Percentiles rank a stretch among this genome's conserved stretches.
Evolutionary conservation across 2,888 invertebrate genomes (phyloP).

Genomic region (Trissoscelio sp.): DNA sequence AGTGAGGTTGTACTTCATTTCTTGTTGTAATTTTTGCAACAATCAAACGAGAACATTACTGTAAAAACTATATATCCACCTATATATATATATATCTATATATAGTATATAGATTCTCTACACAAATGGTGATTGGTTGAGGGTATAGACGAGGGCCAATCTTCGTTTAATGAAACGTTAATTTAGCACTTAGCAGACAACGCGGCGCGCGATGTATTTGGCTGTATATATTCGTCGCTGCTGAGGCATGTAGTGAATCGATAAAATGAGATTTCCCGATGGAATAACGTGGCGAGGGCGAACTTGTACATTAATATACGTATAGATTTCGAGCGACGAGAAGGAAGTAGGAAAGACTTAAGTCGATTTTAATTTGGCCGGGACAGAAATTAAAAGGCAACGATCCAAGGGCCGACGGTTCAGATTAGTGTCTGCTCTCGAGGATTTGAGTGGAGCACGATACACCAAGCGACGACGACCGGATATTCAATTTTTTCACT

Average conservation of each 20-base stretch:
- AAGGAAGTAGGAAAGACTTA: constrained; percentile 68
- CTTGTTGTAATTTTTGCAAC: too few relatives aligned
- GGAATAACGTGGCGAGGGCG: constrained; percentile 59
- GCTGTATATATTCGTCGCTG: constrained; percentile 28
- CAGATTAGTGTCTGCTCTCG: constrained; percentile 68
- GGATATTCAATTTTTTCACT: constrained; percentile 72
- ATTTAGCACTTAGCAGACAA: constrained; percentile 63
- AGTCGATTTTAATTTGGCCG: constrained; percentile 79
- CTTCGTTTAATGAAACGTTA: constrained; percentile 59
- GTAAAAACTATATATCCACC: too few relatives aligned
- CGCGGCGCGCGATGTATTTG: constrained; percentile 34
- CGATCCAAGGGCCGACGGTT: constrained; percentile 73
- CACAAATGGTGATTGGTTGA: too few relatives aligned
- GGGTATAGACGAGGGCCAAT: constrained; percentile 39
- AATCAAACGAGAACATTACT: too few relatives aligned
- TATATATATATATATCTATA: too few relatives aligned
- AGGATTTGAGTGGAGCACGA: constrained; percentile 64
- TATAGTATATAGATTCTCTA: too few relatives aligned
- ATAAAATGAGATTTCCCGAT: constrained; percentile 69
- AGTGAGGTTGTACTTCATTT: too few relatives aligned
- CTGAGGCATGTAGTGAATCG: constrained; percentile 46
- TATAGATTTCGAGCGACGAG: constrained; percentile 59
- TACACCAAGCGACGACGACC: constrained; percentile 61
- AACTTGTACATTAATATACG: constrained; percentile 65
- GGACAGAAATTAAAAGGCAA: constrained; percentile 79